These are phyloP conservation scores for Anorthoa munda DNA, from an alignment of 2,888 invertebrate species.

Conservation along the genomic window DNA sequence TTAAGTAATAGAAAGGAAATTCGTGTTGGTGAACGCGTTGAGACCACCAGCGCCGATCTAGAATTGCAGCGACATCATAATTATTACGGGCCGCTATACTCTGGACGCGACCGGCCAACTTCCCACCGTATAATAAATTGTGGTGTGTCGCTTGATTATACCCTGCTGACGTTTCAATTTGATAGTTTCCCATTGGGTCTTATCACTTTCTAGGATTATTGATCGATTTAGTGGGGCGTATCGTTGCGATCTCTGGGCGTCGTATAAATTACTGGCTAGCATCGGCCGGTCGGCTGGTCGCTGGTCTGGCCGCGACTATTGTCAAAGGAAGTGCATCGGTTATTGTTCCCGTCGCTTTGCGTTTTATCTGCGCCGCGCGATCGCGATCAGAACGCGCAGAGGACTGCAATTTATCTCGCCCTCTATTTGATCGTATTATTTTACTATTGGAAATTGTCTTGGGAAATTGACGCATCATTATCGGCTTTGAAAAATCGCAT, in stretches of 20 bases:
- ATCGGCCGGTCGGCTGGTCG: conserved; percentile 68
- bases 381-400: conserved; percentile 76
- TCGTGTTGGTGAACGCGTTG: conserved; percentile 60
- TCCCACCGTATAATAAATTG: conserved; percentile 75
- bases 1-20: conserved; percentile 64
- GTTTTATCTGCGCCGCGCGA: conserved; percentile 82
- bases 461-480: conserved; percentile 75
- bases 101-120: conserved; percentile 57
- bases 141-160: conserved; percentile 78
- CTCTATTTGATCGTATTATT: conserved; percentile 82
- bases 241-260: conserved; percentile 82
- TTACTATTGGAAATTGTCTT: conserved; percentile 83
- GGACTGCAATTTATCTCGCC: conserved; percentile 84
- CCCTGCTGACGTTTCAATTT: conserved; percentile 85
- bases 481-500: conserved; percentile 64
- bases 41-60: conserved; percentile 75
- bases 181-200: conserved; percentile 79
- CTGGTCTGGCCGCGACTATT: conserved; percentile 76
- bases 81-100: conserved; percentile 70
- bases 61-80: conserved; percentile 73
- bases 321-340: conserved; percentile 89
- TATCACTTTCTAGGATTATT: conserved; percentile 87
- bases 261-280: conserved; percentile 81
- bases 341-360: conserved; percentile 87
- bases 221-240: conserved; percentile 85